Evolutionary conservation across 2,113 vertebrate genomes (phyloP).

Genomic region (Phocoena phocoena): DNA sequence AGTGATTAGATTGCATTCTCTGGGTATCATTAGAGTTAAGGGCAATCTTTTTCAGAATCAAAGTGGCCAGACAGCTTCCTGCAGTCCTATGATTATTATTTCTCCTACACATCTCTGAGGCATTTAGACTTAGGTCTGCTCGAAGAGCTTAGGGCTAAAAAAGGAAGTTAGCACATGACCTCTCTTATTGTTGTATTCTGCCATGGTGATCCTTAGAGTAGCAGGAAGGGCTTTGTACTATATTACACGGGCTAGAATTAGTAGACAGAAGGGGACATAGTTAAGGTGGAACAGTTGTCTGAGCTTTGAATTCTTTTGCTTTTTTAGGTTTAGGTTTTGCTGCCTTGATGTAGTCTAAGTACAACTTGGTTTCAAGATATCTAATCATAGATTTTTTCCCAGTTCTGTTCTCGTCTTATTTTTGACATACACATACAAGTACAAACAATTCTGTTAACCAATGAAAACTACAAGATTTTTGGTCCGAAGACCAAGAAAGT

Average conservation of each 20-base stretch:
- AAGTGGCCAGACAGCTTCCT: conserved; percentile 14
- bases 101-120: conserved; percentile 28
- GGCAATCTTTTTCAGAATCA: conserved; percentile 1
- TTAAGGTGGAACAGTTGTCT: conserved; percentile 53
- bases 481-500: conserved; percentile 21
- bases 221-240: not conserved
- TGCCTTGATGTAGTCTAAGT: conserved; percentile 42
- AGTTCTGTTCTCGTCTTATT: conserved; percentile 48
- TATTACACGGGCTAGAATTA: conserved; percentile 20
- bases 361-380: conserved; percentile 58
- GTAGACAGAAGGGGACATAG: not conserved
- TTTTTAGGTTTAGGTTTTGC: conserved; percentile 42
- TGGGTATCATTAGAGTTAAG: conserved; percentile 20
- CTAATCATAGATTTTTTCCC: conserved; percentile 32
- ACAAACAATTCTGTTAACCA: conserved; percentile 33
- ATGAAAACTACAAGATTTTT: conserved; percentile 47
- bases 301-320: conserved; percentile 58
- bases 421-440: not conserved
- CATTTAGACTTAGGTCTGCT: conserved; percentile 43
- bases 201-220: conserved; percentile 29
- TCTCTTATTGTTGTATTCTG: conserved; percentile 60
- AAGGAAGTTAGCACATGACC: conserved; percentile 58
- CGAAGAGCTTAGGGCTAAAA: conserved; percentile 51
- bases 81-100: not conserved
- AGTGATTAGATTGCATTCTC: not conserved